phyloP scores from a whole-genome alignment of 2,113 vertebrate genomes.

The Amphiprion percula region DNA sequence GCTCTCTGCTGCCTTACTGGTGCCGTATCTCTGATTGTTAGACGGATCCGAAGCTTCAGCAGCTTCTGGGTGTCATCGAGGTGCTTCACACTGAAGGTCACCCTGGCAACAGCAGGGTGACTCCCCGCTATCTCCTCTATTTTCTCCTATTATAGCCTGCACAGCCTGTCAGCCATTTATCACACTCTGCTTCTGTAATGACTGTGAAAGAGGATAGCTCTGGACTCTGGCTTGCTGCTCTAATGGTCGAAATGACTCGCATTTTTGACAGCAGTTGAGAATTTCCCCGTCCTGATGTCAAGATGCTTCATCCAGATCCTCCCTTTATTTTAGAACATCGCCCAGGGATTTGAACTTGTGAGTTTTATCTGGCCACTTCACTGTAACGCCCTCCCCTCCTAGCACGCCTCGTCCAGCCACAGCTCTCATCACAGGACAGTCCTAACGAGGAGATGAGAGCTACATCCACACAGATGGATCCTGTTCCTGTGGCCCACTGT shows the following conservation, averaged over 20 bases:
- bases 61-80: slow-evolving; percentile 39
- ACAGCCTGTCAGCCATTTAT: slow-evolving; percentile 60
- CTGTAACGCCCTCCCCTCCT: slow-evolving; percentile 3
- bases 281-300: neutral
- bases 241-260: slow-evolving; percentile 31
- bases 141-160: slow-evolving; percentile 65
- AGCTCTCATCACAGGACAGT: slow-evolving; percentile 76
- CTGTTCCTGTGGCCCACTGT: slow-evolving; percentile 65
- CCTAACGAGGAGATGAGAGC: slow-evolving; percentile 82
- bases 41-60: slow-evolving; percentile 14
- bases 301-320: slow-evolving; percentile 8
- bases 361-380: neutral
- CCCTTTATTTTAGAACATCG: slow-evolving; percentile 34
- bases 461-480: slow-evolving; percentile 84
- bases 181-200: slow-evolving; percentile 49
- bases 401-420: slow-evolving; percentile 33
- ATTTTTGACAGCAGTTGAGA: neutral
- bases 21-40: slow-evolving; percentile 1
- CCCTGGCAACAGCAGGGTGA: slow-evolving; percentile 53
- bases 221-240: neutral
- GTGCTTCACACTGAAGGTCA: slow-evolving; percentile 65
- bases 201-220: slow-evolving; percentile 59
- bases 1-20: neutral
- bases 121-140: slow-evolving; percentile 39
- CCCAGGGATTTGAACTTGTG: slow-evolving; percentile 35